A percentile compares a stretch with the other conserved stretches of the same genome.
Evolutionary conservation across 2,888 invertebrate species (phyloP).

Genomic region (Microctonus hyperodae): DNA sequence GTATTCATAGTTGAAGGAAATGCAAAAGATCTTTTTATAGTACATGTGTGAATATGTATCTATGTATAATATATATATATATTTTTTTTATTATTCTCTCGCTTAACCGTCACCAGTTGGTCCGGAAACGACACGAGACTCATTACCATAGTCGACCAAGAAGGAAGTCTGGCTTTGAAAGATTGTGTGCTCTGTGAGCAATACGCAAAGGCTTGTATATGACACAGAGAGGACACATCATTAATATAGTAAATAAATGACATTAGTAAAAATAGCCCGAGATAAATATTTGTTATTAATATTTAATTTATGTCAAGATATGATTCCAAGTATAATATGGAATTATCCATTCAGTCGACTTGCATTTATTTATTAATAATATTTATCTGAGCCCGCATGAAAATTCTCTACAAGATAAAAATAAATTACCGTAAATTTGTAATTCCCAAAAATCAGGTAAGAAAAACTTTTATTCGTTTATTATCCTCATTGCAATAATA

Average conservation of each 20-base stretch:
- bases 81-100: not conserved
- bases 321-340: not conserved
- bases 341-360: not conserved
- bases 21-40: not conserved
- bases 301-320: not conserved
- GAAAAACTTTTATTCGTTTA: not conserved
- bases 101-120: not conserved
- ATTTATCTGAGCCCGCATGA: not conserved
- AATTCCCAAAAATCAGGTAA: not conserved
- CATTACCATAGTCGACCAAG: conserved; percentile 13
- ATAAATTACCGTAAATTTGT: not conserved
- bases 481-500: not conserved
- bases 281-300: not conserved
- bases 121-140: conserved; percentile 16
- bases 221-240: not conserved
- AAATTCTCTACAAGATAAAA: not conserved
- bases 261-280: not conserved
- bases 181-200: not conserved
- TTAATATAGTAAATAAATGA: not conserved
- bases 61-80: too few relatives aligned
- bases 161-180: conserved; percentile 11
- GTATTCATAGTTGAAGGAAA: not conserved
- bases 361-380: not conserved
- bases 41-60: too few relatives aligned
- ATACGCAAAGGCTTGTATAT: not conserved